Evolutionary conservation across 2,797 vertebrate genomes (phyloP).

Genomic region (Meriones psammophilus): DNA sequence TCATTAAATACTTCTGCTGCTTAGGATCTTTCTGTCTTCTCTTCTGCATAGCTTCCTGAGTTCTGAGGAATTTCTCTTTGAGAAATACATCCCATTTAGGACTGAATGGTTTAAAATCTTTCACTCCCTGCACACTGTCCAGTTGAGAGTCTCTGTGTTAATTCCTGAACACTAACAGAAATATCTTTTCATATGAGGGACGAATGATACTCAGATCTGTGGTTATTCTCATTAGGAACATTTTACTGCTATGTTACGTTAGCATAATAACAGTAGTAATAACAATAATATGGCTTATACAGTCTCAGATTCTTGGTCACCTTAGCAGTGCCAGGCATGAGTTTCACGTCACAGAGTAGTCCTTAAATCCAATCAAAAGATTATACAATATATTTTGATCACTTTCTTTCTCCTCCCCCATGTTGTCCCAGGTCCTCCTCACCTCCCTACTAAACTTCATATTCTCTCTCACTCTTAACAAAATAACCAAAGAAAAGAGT

Average conservation of each 20-base stretch:
- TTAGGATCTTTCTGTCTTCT: background rate
- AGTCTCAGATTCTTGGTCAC: too few relatives aligned
- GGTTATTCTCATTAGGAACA: background rate
- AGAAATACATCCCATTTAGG: background rate
- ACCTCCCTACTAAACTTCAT: too few relatives aligned
- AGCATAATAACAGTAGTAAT: background rate
- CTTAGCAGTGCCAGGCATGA: background rate
- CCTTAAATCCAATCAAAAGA: background rate
- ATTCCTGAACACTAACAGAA: background rate
- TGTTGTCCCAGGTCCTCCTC: background rate
- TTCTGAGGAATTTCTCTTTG: background rate
- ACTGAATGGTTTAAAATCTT: background rate
- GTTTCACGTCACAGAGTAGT: background rate
- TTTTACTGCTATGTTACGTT: background rate
- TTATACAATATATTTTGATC: background rate
- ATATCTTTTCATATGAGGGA: background rate
- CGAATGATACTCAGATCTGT: background rate
- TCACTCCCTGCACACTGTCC: background rate
- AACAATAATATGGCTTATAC: background rate
- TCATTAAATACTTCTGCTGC: background rate
- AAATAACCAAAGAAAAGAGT: background rate
- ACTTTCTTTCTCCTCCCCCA: background rate
- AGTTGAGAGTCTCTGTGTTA: background rate
- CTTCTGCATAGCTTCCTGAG: background rate
- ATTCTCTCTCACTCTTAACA: too few relatives aligned